Conservation (phyloP, 2,888 invertebrate species). For the Resseliella maxima region DNA sequence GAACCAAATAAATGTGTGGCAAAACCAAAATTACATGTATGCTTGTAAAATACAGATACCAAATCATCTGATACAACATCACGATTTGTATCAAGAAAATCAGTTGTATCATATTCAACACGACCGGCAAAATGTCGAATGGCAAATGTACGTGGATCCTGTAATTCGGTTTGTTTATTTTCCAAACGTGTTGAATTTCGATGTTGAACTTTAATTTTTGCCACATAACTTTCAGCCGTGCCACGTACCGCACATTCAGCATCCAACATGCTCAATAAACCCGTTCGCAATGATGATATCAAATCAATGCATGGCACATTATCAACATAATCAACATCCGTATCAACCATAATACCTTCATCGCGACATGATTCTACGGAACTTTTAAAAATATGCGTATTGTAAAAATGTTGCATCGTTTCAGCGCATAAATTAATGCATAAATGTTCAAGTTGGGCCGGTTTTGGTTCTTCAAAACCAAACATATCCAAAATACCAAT, state of each 20-base stretch:
- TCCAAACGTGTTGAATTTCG: conserved; percentile 84
- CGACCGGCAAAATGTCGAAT: conserved; percentile 91
- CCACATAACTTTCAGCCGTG: conserved; percentile 82
- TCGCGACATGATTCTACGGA: conserved; percentile 93
- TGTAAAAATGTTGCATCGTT: conserved; percentile 98
- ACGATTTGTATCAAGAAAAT: conserved; percentile 91
- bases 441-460: conserved; percentile 90
- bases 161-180: conserved; percentile 75
- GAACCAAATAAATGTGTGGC: conserved; percentile 95
- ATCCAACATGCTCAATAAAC: conserved; percentile 90
- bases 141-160: conserved; percentile 85
- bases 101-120: conserved; percentile 88
- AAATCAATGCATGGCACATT: conserved; percentile 95
- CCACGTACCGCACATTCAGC: conserved; percentile 89
- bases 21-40: conserved; percentile 95
- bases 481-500: conserved; percentile 97
- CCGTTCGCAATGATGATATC: conserved; percentile 91
- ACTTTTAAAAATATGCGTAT: conserved; percentile 95
- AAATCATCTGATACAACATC: conserved; percentile 93
- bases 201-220: conserved; percentile 84
- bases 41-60: conserved; percentile 91
- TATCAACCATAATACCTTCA: conserved; percentile 89
- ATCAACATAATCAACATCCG: conserved; percentile 93
- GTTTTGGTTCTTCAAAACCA: conserved; percentile 93
- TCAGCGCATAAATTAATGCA: conserved; percentile 96